phyloP scores from a whole-genome alignment of 2,888 invertebrate species.

The Rotaria macrura region DNA sequence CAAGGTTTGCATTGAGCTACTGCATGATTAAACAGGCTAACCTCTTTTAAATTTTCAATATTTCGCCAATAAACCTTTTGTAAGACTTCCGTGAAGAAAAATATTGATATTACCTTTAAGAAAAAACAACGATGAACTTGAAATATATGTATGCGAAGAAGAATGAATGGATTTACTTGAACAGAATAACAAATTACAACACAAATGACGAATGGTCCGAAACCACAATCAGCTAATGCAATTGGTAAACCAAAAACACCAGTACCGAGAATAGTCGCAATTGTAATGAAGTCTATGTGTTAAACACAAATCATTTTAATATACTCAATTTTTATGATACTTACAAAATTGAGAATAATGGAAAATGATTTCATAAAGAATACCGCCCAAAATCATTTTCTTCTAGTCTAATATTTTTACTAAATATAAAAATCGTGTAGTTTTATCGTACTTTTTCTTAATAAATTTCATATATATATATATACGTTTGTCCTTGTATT shows the following conservation, averaged over 20 bases:
- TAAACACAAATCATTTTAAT: no score
- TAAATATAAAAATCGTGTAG: no score
- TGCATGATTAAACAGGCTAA: background rate
- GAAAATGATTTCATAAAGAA: background rate
- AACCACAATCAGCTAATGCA: slow-evolving; percentile 42
- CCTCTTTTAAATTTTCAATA: background rate
- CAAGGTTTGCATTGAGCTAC: no score
- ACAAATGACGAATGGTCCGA: slow-evolving; percentile 45
- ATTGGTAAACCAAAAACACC: slow-evolving; percentile 48
- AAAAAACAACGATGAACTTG: background rate
- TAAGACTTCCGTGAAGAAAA: slow-evolving; percentile 10
- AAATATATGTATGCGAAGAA: slow-evolving; percentile 25
- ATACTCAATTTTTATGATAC: background rate
- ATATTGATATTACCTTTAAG: background rate
- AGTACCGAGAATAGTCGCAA: slow-evolving; percentile 46
- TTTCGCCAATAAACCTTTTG: slow-evolving; percentile 4
- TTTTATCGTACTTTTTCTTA: no score
- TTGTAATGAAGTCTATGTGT: slow-evolving; percentile 45
- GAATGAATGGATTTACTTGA: slow-evolving; percentile 38
- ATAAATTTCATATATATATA: no score
- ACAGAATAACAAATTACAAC: slow-evolving; percentile 42
- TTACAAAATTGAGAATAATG: background rate
- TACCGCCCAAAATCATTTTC: background rate
- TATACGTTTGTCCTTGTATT: no score
- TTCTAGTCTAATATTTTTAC: no score